These are phyloP conservation scores for Scelioninae gen. 2 DNA, from an alignment of 2,888 invertebrate species.

Conservation along the genomic window DNA sequence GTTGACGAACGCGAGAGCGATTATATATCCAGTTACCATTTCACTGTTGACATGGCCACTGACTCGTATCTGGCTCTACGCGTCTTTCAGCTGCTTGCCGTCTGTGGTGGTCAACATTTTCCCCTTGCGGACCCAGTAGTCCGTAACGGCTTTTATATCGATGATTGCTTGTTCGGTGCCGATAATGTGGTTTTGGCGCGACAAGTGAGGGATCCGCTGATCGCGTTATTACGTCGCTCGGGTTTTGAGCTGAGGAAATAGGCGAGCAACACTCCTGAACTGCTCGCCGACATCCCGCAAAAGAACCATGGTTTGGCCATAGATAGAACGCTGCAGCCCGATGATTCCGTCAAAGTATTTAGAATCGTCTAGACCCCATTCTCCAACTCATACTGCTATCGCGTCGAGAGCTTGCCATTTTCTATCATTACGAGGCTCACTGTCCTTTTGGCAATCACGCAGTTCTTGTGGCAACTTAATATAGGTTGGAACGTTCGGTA, in stretches of 20 bases:
- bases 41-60: neutral
- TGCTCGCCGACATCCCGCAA: neutral
- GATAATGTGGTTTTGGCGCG: neutral
- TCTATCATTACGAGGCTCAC: too few relatives aligned
- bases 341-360: neutral
- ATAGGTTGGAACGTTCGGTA: too few relatives aligned
- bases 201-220: neutral
- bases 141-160: neutral
- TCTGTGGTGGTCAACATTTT: neutral
- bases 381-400: too few relatives aligned
- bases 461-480: too few relatives aligned
- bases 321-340: neutral
- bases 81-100: neutral
- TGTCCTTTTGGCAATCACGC: too few relatives aligned
- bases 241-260: neutral
- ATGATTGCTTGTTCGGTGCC: neutral
- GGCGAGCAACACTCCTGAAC: slow-evolving; percentile 1
- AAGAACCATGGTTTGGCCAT: slow-evolving; percentile 1
- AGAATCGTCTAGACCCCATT: too few relatives aligned
- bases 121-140: neutral
- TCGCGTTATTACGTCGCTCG: neutral
- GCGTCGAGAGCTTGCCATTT: too few relatives aligned
- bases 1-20: neutral
- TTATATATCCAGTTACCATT: neutral
- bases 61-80: neutral